Conservation (phyloP, 2,797 vertebrate species). For the Notolepis coatsorum region DNA sequence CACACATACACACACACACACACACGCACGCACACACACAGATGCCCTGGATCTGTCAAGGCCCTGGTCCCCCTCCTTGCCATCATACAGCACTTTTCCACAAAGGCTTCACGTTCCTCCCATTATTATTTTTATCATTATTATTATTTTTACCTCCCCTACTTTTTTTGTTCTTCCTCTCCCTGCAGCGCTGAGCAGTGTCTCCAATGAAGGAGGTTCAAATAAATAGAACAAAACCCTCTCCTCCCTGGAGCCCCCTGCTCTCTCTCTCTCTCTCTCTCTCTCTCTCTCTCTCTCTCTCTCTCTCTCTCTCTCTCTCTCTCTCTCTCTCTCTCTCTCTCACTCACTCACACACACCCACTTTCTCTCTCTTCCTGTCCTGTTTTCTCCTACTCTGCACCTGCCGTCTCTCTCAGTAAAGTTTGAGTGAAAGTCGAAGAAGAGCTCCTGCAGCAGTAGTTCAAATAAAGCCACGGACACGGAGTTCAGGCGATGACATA, state of each 20-base stretch:
- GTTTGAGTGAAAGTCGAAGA: too few species aligned
- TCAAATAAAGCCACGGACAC: not conserved
- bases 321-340: too few species aligned
- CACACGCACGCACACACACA: slow-evolving; percentile 8
- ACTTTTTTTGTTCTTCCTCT: slow-evolving; percentile 16
- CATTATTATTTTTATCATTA: not conserved
- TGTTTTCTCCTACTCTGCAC: slow-evolving; percentile 11
- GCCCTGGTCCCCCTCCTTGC: slow-evolving; percentile 38
- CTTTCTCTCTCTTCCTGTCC: slow-evolving; percentile 11
- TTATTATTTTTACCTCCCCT: not conserved
- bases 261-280: slow-evolving; percentile 10
- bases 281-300: slow-evolving; percentile 3
- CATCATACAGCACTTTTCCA: slow-evolving; percentile 58
- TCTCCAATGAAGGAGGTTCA: slow-evolving; percentile 41
- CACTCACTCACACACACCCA: not conserved
- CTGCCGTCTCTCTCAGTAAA: too few species aligned
- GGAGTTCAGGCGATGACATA: too few species aligned
- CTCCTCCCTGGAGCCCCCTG: slow-evolving; percentile 25
- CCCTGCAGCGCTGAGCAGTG: slow-evolving; percentile 29
- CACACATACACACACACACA: slow-evolving; percentile 10
- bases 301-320: not conserved
- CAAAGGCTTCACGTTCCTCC: slow-evolving; percentile 42
- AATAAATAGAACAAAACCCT: slow-evolving; percentile 36
- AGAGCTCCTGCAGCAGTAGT: too few species aligned
- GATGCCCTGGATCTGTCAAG: slow-evolving; percentile 75